phyloP scores from a whole-genome alignment of 2,113 vertebrate species.

The Trogon melanurus region DNA sequence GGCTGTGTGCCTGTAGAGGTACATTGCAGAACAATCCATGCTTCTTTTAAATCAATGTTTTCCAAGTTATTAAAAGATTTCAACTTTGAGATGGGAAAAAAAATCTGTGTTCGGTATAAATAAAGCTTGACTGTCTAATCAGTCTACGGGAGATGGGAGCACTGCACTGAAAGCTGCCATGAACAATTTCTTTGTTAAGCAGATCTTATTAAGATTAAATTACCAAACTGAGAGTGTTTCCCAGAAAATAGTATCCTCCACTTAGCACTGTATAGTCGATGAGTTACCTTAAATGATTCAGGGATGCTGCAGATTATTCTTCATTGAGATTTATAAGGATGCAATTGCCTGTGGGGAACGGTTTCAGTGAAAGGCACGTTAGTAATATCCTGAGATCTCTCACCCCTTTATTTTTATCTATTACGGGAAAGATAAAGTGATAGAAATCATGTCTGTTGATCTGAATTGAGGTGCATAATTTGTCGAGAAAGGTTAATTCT shows the following conservation, averaged over 20 bases:
- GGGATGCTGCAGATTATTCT: background rate
- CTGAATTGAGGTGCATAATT: background rate
- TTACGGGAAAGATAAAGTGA: background rate
- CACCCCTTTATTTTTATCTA: background rate
- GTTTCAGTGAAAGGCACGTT: background rate
- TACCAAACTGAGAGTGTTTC: background rate
- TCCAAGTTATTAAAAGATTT: background rate
- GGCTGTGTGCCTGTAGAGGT: background rate
- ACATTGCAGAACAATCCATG: background rate
- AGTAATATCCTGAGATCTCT: background rate
- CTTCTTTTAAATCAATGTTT: background rate
- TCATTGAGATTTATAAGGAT: background rate
- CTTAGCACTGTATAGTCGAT: background rate
- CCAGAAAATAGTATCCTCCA: background rate
- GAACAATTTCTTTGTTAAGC: background rate
- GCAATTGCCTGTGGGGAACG: background rate
- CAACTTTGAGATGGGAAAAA: background rate
- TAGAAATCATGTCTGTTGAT: background rate
- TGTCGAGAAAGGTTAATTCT: background rate
- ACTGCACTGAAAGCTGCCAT: background rate
- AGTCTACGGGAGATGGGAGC: background rate
- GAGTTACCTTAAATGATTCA: background rate
- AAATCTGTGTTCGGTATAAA: background rate
- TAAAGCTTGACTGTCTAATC: background rate
- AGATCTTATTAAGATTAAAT: background rate